Evolutionary conservation across 2,888 invertebrate species (phyloP), one percentile per base, ranked within the genome.

Genomic region (Trachelus tabidus): DNA sequence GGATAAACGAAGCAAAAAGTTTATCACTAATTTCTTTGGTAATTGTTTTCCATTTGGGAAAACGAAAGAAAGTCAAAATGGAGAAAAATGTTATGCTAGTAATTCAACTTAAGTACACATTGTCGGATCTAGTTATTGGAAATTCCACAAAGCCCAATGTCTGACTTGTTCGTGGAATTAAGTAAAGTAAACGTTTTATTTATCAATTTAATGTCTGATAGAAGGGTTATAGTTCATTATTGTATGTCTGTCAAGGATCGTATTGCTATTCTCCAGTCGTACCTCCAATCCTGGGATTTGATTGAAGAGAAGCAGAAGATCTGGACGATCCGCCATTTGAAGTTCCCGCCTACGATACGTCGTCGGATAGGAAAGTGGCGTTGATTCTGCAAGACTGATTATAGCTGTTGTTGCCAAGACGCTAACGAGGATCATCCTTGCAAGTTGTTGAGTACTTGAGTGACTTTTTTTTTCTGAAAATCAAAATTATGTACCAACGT

Each of bases 261-360:
- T 31, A 30, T 40, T 31, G 23, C 6, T 56, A 9, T 23, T 56
- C 23, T 56, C 6, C 23, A 23, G 34, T 40, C 81, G 76, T 85
- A 90, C 90, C 89, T 89, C 85, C 69, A 88, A 73, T 37, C 82
- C 86, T 33, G 86, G 85, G 77, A 86, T 85, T 79, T 85, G 87
- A 79, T 89, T 87, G 40, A 89, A 82, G 33, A 88, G 83, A 11
- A 89, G 78, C 75, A 90, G 80, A 11, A 88, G 76, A 37, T 87
- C 85, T 3, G 87, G 86, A 73, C 84, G 84, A 76, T 87, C 85
- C 33, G 82, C 83, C 69, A 80, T 81, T 34, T 85, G 80, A 34
- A 87, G 73, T 75, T 88, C 87, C 79, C 85, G 86, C 79, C 85
- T 87, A 76, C 86, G 87, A 81, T 88, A 86, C 68, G 86, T 81